Evolutionary conservation across 2,888 invertebrate species (phyloP).

Genomic region (Aphidoletes aphidimyza): DNA sequence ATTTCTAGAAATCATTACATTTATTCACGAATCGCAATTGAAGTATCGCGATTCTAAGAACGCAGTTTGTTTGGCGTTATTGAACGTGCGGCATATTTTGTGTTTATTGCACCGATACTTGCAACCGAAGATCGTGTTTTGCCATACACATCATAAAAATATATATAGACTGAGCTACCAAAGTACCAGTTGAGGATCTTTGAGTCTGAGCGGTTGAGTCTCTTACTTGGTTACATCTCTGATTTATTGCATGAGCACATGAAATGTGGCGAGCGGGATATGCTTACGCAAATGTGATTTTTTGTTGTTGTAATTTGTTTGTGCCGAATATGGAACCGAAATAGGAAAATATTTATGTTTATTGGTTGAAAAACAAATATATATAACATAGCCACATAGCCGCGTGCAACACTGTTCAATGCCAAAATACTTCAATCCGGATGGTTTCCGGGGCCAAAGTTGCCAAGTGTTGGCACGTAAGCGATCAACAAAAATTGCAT

Average conservation of each 20-base stretch:
- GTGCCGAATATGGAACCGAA: not conserved
- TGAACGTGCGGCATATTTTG: not conserved
- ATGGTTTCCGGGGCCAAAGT: too few relatives aligned
- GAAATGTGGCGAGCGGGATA: not conserved
- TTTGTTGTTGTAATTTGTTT: not conserved
- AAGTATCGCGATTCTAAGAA: not conserved
- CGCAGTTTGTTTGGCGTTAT: not conserved
- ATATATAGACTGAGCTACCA: too few relatives aligned
- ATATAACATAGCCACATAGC: not conserved
- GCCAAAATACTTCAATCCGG: not conserved
- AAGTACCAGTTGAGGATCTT: too few relatives aligned
- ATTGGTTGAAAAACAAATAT: conserved; percentile 13
- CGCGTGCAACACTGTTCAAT: too few relatives aligned
- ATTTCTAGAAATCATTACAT: too few relatives aligned
- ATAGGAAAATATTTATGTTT: conserved; percentile 38
- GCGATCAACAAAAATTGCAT: too few relatives aligned
- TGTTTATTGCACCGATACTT: conserved; percentile 20
- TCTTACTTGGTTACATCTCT: conserved; percentile 6
- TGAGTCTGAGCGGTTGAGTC: not conserved
- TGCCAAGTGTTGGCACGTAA: too few relatives aligned
- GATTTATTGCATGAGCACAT: not conserved
- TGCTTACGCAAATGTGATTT: not conserved
- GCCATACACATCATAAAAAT: too few relatives aligned
- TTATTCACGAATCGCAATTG: not conserved
- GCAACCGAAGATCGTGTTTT: not conserved